phyloP scores from a whole-genome alignment of 2,888 invertebrate genomes.

The Hirudinaria manillensis region DNA sequence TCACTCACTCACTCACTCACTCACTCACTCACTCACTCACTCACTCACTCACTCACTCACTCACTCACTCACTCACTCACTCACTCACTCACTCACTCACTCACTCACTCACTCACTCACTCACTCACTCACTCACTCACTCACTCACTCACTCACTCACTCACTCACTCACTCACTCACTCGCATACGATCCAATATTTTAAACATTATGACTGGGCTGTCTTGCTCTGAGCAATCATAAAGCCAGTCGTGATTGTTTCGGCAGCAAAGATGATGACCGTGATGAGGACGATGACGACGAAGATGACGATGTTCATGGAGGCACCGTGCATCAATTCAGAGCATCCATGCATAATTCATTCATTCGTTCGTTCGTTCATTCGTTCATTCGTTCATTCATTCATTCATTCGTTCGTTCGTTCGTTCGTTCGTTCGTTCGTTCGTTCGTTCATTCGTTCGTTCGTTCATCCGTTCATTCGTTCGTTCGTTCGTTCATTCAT shows the following conservation, averaged over 20 bases:
- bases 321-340: too few species aligned
- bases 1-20: conserved; percentile 34
- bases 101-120: conserved; percentile 2
- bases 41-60: conserved; percentile 19
- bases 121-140: conserved; percentile 14
- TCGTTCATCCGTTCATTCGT: neutral
- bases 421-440: neutral
- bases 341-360: too few species aligned
- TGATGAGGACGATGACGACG: too few species aligned
- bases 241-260: too few species aligned
- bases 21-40: conserved; percentile 30
- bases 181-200: too few species aligned
- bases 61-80: conserved; percentile 9
- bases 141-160: conserved; percentile 14
- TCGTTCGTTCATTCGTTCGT: neutral
- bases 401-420: neutral
- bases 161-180: conserved; percentile 15
- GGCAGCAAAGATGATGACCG: too few species aligned
- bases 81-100: conserved; percentile 8
- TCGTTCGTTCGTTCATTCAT: too few species aligned
- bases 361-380: neutral
- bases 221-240: too few species aligned
- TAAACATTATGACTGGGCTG: too few species aligned
- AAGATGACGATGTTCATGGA: too few species aligned
- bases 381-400: neutral